Conservation (phyloP, 2,113 vertebrate species). For the Mesoclemmys tuberculata region DNA sequence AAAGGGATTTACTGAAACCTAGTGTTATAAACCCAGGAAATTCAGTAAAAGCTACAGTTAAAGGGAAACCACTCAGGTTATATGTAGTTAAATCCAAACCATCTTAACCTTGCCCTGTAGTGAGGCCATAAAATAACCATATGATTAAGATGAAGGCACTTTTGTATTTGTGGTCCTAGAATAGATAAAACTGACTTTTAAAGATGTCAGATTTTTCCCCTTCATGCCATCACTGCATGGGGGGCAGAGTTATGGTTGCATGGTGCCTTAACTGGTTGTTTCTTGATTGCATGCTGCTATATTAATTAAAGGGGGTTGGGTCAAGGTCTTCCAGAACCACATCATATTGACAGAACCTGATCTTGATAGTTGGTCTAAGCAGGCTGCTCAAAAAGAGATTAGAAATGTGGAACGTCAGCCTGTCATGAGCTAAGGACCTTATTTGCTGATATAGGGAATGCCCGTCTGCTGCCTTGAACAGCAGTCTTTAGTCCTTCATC, state of each 20-base stretch:
- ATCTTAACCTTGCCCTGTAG: neutral
- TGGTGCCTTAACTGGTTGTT: accelerated
- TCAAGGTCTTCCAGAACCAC: neutral
- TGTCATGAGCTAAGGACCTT: neutral
- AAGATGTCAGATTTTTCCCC: neutral
- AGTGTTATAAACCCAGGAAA: neutral
- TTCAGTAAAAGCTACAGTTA: neutral
- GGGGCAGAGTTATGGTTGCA: neutral
- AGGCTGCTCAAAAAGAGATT: conserved; percentile 19
- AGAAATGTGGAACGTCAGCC: neutral
- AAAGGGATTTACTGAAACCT: neutral
- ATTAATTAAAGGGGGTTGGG: neutral
- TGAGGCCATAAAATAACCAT: neutral
- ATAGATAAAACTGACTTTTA: neutral
- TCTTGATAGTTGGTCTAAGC: neutral
- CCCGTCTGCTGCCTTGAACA: neutral
- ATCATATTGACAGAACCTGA: neutral
- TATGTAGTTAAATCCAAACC: neutral
- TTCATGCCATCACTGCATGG: neutral
- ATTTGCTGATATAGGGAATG: neutral
- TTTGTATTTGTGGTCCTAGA: neutral
- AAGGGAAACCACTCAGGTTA: neutral
- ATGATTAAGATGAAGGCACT: neutral
- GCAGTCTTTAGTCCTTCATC: neutral
- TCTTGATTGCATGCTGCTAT: neutral